Evolutionary conservation across 1,140 invertebrate genomes (phyloP), one percentile per base, ranked within the genome.

Genomic region (Drosophila watanabei): DNA sequence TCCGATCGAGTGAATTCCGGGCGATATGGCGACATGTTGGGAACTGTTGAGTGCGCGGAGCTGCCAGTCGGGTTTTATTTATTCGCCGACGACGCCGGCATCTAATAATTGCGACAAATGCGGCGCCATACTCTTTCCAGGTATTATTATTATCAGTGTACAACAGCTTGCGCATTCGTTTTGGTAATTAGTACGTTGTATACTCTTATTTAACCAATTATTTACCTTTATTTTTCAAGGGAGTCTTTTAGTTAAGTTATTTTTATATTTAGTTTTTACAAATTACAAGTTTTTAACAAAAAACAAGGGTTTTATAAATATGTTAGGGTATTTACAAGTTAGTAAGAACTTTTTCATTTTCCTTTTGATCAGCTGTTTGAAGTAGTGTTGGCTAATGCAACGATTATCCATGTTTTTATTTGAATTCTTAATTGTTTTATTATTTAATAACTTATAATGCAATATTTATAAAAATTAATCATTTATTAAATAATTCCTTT

Each of bases 1-100:
- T 93, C 84, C 9, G 93, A 83, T 58, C 90, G 63, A 30, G 86
- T 90, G 59, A 94, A 94, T 58, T 91, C 88, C 24, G 82, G 48
- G 35, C 56, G 75, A 75, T 78, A 79, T 65, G 48, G 39, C 56
- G 82, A 18, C 79, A 59, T 64, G 45, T 45, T 52, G 37, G 46
- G 32, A 11, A 75, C 54, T 75, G 35, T 24, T 51, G 20, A 39
- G n/a, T 24, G 37, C 7, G 32, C 49, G 20, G 32, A 5, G 49
- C 35, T 11, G 10, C 10, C n/a, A 33, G 30, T 33, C 32, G 52
- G 41, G 16, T 45, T 37, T 43, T 80, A 83, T 83, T 88, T 80
- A 60, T 51, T 48, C 14, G 7, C 13, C 57, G 18, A 9, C 35
- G 66, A 16, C 13, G 20, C 63, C 39, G 68, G 49, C 49, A 18